Percentiles rank a stretch among this genome's conserved stretches.
Conservation (phyloP, 2,113 vertebrate genomes). For the Gymnobelideus leadbeateri region DNA sequence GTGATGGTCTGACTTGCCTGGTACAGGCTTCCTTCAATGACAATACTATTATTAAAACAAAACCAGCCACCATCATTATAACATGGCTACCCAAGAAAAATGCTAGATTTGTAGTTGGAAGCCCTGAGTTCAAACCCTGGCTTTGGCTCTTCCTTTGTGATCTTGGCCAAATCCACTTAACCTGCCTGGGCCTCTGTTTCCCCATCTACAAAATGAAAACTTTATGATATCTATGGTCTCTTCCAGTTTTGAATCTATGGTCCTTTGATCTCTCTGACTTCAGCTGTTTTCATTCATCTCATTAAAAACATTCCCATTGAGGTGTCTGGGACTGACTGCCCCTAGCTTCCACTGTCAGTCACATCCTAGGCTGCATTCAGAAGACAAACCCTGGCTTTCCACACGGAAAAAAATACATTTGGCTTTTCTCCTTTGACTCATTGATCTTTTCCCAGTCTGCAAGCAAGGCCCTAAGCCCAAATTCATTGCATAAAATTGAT, state of each 20-base stretch:
- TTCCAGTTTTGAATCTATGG: not conserved
- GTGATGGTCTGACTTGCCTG: not conserved
- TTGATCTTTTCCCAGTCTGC: not conserved
- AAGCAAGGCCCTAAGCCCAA: not conserved
- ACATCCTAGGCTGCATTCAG: not conserved
- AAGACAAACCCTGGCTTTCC: not conserved
- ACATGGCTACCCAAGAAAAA: not conserved
- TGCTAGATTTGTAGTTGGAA: not conserved
- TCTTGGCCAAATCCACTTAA: not conserved
- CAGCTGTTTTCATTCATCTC: not conserved
- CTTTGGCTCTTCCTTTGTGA: not conserved
- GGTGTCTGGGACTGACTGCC: not conserved
- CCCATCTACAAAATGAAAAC: not conserved
- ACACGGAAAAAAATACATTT: not conserved
- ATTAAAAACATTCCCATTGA: not conserved
- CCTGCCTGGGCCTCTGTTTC: not conserved
- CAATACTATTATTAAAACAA: not conserved
- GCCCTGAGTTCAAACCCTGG: not conserved
- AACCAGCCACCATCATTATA: not conserved
- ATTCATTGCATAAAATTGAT: not conserved
- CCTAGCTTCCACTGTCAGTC: not conserved
- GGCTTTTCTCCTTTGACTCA: not conserved
- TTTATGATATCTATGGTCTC: not conserved
- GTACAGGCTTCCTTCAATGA: not conserved
- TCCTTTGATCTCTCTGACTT: not conserved